Percentiles rank a stretch among this genome's conserved stretches.
Conservation (phyloP, 2,113 vertebrate genomes). For the Myotis davidii region DNA sequence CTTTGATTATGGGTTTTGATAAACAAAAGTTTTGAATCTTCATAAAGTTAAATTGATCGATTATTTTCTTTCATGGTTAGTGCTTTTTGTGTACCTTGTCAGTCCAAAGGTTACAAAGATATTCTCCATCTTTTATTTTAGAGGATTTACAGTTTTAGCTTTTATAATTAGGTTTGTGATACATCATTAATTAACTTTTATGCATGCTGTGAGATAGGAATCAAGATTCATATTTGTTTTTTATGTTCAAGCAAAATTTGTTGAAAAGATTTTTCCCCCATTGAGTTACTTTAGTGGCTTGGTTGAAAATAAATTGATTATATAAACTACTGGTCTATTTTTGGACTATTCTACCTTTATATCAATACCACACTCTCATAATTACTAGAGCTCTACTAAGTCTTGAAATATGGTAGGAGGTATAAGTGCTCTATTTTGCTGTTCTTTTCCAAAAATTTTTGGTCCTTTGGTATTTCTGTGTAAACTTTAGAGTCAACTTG, state of each 20-base stretch:
- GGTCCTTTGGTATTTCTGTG: not conserved
- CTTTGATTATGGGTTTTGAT: not conserved
- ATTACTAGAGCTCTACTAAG: not conserved
- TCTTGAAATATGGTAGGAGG: not conserved
- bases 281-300: not conserved
- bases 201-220: not conserved
- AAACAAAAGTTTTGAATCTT: not conserved
- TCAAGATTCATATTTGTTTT: not conserved
- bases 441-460: not conserved
- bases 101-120: not conserved
- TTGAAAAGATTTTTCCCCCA: not conserved
- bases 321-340: not conserved
- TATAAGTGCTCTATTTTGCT: not conserved
- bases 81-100: not conserved
- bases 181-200: not conserved
- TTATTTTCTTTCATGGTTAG: not conserved
- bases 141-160: not conserved
- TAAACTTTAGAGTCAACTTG: not conserved
- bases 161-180: not conserved
- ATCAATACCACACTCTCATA: not conserved
- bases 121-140: not conserved
- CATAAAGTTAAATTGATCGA: not conserved
- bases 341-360: not conserved
- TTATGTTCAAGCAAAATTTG: not conserved
- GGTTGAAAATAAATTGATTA: not conserved